phyloP scores from a whole-genome alignment of 2,888 invertebrate genomes.

The Oxystoma pomonae region DNA sequence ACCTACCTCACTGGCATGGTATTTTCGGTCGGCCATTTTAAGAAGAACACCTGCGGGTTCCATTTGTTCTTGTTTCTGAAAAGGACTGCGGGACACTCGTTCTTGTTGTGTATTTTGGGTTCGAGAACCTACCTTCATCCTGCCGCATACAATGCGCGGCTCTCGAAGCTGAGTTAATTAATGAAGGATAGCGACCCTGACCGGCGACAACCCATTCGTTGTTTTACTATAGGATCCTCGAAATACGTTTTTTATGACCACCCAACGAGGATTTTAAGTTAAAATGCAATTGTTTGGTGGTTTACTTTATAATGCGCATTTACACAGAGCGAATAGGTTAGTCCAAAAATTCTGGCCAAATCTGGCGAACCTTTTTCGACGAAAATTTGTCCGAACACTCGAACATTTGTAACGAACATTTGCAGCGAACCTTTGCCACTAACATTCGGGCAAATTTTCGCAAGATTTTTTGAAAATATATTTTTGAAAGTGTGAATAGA shows the following conservation, averaged over 20 bases:
- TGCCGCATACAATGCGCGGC: neutral
- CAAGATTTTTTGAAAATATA: too few species aligned
- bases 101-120: constrained; percentile 14
- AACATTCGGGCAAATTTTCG: too few species aligned
- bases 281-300: too few species aligned
- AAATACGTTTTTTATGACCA: neutral
- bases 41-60: constrained; percentile 42
- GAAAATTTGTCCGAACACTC: too few species aligned
- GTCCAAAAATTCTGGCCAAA: too few species aligned
- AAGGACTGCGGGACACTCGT: constrained; percentile 41
- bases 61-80: constrained; percentile 38
- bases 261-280: too few species aligned
- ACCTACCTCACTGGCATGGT: constrained; percentile 17
- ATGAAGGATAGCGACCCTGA: neutral
- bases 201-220: neutral
- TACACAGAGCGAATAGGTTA: too few species aligned
- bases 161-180: neutral
- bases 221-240: neutral
- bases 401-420: too few species aligned
- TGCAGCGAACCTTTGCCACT: too few species aligned
- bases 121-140: neutral
- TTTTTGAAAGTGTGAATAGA: too few species aligned
- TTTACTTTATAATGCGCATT: too few species aligned
- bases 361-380: too few species aligned
- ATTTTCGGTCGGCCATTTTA: constrained; percentile 39